Evolutionary conservation across 2,113 vertebrate species (phyloP).

Genomic region (Otis tarda): DNA sequence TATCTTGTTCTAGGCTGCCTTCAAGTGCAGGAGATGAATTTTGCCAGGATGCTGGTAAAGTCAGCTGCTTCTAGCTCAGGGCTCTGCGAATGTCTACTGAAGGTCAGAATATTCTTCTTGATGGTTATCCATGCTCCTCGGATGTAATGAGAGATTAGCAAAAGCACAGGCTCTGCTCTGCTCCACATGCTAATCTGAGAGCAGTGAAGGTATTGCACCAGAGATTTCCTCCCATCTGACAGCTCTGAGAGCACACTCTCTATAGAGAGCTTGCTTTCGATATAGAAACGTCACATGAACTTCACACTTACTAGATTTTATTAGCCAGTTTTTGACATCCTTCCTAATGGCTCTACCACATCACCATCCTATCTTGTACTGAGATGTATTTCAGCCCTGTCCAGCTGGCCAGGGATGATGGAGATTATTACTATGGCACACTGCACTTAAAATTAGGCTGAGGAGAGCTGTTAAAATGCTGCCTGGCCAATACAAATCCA

Average conservation of each 20-base stretch:
- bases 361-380: background rate
- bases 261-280: background rate
- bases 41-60: background rate
- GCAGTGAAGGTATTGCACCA: background rate
- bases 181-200: background rate
- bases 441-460: background rate
- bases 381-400: background rate
- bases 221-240: constrained; percentile 6
- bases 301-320: constrained; percentile 13
- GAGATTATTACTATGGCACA: background rate
- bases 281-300: background rate
- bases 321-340: constrained; percentile 20
- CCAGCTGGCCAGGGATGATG: background rate
- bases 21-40: background rate
- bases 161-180: background rate
- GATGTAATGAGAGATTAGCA: background rate
- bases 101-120: background rate
- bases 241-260: accelerated
- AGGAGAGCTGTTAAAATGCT: background rate
- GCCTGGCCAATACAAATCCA: background rate
- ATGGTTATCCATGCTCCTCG: background rate
- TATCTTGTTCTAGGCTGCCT: background rate
- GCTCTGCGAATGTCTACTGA: background rate
- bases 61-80: background rate
- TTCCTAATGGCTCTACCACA: background rate